These are phyloP conservation scores for Monodelphis domestica DNA, from an alignment of 2,797 vertebrate genomes.

Conservation along the genomic window DNA sequence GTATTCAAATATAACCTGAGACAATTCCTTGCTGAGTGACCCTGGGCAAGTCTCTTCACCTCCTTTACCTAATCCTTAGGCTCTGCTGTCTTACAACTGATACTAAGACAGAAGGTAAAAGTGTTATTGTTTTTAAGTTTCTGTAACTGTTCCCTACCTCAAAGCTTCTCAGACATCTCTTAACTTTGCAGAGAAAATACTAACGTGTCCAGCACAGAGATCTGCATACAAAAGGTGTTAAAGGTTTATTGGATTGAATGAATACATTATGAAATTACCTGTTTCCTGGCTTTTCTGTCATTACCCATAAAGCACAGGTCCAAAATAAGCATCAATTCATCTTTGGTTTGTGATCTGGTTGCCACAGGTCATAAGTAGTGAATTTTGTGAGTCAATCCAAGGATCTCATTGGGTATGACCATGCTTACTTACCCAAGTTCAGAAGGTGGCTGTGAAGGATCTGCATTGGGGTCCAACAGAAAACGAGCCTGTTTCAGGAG, in stretches of 20 bases:
- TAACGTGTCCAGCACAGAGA: not conserved
- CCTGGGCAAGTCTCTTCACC: too few relatives aligned
- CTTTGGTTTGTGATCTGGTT: not conserved
- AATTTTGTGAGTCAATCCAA: not conserved
- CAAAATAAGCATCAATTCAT: not conserved
- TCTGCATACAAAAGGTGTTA: not conserved
- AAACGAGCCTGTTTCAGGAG: constrained; percentile 90
- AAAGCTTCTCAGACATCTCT: not conserved
- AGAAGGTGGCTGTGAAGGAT: constrained; percentile 85
- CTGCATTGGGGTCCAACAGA: constrained; percentile 90
- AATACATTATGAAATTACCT: not conserved
- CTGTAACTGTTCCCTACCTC: not conserved
- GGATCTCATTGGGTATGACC: not conserved
- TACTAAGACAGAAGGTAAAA: too few relatives aligned
- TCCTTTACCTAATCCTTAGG: too few relatives aligned
- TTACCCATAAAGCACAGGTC: not conserved
- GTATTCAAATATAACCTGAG: too few relatives aligned
- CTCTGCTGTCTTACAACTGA: too few relatives aligned
- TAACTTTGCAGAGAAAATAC: not conserved
- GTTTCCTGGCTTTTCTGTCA: not conserved
- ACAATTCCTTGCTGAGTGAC: too few relatives aligned
- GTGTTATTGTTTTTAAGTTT: too few relatives aligned
- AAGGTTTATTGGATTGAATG: not conserved
- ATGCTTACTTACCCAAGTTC: constrained; percentile 84
- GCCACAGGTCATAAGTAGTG: not conserved